These are phyloP conservation scores for Patella ulyssiponensis DNA, from an alignment of 2,888 invertebrate genomes.

Conservation along the genomic window DNA sequence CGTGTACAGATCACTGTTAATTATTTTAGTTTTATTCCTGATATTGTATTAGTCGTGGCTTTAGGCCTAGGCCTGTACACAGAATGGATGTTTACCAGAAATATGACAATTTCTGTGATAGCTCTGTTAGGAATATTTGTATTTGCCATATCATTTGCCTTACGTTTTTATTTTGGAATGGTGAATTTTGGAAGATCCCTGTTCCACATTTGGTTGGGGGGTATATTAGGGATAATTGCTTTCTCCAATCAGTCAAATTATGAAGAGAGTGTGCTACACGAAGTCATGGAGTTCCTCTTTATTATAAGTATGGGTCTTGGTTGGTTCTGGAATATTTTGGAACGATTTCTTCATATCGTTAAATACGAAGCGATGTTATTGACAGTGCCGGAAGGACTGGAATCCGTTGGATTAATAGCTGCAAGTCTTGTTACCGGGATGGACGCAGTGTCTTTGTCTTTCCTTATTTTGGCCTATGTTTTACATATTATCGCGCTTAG, in stretches of 20 bases:
- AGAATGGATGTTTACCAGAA: conserved; percentile 60
- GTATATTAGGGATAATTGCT: conserved; percentile 64
- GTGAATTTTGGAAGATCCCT: conserved; percentile 57
- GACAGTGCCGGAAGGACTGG: conserved; percentile 54
- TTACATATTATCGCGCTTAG: conserved; percentile 63
- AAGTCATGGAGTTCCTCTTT: conserved; percentile 66
- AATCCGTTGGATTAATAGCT: conserved; percentile 63
- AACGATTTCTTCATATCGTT: conserved; percentile 49
- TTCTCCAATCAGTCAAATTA: conserved; percentile 57
- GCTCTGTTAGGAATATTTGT: conserved; percentile 62
- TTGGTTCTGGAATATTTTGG: conserved; percentile 59
- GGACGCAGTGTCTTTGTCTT: conserved; percentile 53
- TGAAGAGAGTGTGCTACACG: conserved; percentile 56
- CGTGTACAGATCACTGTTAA: conserved; percentile 36
- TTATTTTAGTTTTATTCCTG: conserved; percentile 61
- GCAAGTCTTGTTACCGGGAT: conserved; percentile 58
- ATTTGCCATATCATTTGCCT: conserved; percentile 61
- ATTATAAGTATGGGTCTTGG: conserved; percentile 59
- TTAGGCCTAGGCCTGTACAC: conserved; percentile 66
- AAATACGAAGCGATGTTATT: conserved; percentile 48
- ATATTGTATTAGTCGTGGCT: conserved; percentile 60
- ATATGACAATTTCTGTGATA: conserved; percentile 57
- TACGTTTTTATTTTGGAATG: conserved; percentile 64
- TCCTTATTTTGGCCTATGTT: conserved; percentile 58
- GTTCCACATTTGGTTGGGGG: conserved; percentile 67